Percentiles rank a stretch among this genome's conserved stretches.
phyloP scores from a whole-genome alignment of 2,797 vertebrate species.

The Sphenodon punctatus region DNA sequence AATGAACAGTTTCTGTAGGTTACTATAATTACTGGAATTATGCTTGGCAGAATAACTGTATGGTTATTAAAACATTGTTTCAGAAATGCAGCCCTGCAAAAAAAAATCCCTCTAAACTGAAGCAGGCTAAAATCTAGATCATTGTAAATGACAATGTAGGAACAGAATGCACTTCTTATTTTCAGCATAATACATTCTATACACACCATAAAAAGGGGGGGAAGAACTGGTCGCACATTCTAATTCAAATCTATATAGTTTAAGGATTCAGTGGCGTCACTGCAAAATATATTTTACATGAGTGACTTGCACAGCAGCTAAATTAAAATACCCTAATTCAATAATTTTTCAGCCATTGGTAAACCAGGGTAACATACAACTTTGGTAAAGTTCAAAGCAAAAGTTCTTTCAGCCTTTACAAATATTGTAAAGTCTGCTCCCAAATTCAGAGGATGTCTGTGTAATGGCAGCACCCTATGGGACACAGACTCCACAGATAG shows the following conservation, averaged over 20 bases:
- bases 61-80: neutral
- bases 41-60: neutral
- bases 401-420: neutral
- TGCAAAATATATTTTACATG: neutral
- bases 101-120: neutral
- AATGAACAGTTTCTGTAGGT: neutral
- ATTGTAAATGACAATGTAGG: neutral
- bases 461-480: neutral
- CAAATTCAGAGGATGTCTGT: neutral
- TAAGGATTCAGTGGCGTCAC: neutral
- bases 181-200: neutral
- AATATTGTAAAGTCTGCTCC: neutral
- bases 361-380: neutral
- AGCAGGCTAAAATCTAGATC: neutral
- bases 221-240: neutral
- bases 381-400: neutral
- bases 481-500: neutral
- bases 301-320: neutral
- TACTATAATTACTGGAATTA: neutral
- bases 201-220: neutral
- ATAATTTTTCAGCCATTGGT: constrained; percentile 15
- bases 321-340: neutral
- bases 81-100: neutral
- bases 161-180: neutral
- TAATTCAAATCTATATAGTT: neutral